Evolutionary conservation across 1,140 invertebrate genomes (phyloP).

Genomic region (Leptopilina boulardi): DNA sequence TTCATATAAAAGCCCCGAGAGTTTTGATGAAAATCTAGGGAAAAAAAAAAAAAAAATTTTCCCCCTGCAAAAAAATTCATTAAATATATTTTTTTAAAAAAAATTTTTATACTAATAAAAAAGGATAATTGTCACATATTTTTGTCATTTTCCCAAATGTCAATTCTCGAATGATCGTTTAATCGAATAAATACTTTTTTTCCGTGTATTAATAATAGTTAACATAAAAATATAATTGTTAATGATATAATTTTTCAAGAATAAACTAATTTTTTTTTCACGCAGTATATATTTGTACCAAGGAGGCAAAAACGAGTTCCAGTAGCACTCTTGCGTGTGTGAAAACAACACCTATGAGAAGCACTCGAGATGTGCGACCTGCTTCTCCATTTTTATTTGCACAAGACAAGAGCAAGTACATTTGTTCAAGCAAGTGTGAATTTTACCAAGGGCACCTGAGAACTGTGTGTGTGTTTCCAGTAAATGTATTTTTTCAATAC

Average conservation of each 20-base stretch:
- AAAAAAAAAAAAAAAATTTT: no score
- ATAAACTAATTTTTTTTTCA: background rate
- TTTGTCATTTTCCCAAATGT: no score
- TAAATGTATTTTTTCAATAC: background rate
- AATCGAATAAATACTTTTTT: no score
- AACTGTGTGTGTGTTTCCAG: background rate
- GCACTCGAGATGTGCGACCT: constrained; percentile 31
- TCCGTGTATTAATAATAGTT: no score
- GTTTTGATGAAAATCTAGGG: background rate
- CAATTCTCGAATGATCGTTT: no score
- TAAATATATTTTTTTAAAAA: background rate
- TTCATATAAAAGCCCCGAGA: constrained; percentile 3
- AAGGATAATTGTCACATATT: no score
- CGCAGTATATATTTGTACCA: background rate
- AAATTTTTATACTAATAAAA: no score
- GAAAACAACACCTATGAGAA: constrained; percentile 22
- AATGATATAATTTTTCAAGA: background rate
- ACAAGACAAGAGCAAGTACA: constrained; percentile 27
- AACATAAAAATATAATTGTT: background rate
- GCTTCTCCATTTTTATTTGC: constrained; percentile 22
- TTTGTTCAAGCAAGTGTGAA: constrained; percentile 28
- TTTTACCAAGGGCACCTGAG: background rate
- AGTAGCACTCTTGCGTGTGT: constrained; percentile 25
- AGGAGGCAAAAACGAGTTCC: constrained; percentile 11
- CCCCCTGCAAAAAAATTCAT: background rate